Conservation (phyloP, 2,797 vertebrate genomes). For the Pangasius djambal region DNA sequence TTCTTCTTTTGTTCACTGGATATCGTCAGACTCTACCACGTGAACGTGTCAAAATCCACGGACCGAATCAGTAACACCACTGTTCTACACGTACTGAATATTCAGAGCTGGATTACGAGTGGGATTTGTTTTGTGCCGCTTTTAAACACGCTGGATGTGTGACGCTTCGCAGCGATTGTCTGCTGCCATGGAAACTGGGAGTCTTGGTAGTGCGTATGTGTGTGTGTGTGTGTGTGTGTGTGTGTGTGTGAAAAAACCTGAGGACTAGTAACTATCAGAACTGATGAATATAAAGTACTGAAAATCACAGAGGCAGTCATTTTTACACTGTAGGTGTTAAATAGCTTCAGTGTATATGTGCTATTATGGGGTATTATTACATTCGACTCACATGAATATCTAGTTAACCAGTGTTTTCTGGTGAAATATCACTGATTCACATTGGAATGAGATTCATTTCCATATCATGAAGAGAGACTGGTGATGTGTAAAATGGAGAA, state of each 20-base stretch:
- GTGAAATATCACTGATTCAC: neutral
- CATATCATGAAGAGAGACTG: neutral
- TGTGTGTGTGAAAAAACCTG: neutral
- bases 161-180: neutral
- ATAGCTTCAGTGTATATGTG: too few species aligned
- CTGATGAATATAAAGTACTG: neutral
- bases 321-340: too few species aligned
- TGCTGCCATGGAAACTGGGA: slow-evolving; percentile 14
- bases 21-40: neutral
- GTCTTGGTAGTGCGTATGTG: neutral
- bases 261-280: neutral
- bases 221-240: slow-evolving; percentile 12
- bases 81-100: neutral
- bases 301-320: too few species aligned
- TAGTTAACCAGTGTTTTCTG: neutral
- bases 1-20: neutral
- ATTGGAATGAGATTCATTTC: neutral
- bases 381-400: neutral
- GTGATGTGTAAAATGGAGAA: neutral
- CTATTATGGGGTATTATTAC: too few species aligned
- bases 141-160: neutral
- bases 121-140: neutral
- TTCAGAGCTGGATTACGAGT: neutral
- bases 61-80: neutral
- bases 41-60: neutral